A percentile compares a stretch with the other conserved stretches of the same genome.
phyloP scores from a whole-genome alignment of 2,888 invertebrate species.

The Oscheius myriophilus region DNA sequence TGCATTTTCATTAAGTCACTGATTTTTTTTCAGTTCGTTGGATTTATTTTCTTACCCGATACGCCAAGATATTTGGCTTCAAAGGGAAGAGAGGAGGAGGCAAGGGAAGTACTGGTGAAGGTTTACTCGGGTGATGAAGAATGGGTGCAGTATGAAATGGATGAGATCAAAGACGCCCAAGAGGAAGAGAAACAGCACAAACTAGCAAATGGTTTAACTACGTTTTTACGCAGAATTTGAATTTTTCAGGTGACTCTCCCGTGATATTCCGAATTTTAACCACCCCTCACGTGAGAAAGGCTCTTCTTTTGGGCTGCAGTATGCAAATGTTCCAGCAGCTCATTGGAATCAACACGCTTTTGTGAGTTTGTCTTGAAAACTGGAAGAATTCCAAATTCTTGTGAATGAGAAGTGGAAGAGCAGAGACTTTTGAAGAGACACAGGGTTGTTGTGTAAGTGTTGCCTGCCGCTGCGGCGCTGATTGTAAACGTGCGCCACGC shows the following conservation, averaged over 20 bases:
- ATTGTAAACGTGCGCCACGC: too few species aligned
- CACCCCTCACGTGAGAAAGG: conserved; percentile 68
- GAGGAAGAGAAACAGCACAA: conserved; percentile 36
- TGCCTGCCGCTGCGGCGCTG: background rate
- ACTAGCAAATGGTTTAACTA: conserved; percentile 32
- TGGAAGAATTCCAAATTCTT: too few species aligned
- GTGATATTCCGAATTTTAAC: conserved; percentile 53
- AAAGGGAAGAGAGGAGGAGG: conserved; percentile 46
- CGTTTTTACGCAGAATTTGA: background rate
- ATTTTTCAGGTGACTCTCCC: conserved; percentile 34
- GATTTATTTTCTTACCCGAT: conserved; percentile 76
- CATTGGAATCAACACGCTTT: conserved; percentile 76
- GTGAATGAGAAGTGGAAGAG: too few species aligned
- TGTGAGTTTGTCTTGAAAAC: conserved; percentile 60
- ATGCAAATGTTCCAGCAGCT: conserved; percentile 76
- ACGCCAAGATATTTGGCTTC: conserved; percentile 72
- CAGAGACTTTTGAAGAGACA: too few species aligned
- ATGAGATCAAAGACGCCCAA: conserved; percentile 52
- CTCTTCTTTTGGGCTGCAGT: conserved; percentile 74
- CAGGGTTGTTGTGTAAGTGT: too few species aligned
- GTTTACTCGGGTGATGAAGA: conserved; percentile 59
- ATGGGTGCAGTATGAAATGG: conserved; percentile 62
- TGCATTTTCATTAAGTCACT: background rate
- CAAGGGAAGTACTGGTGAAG: conserved; percentile 41
- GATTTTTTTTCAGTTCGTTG: conserved; percentile 73